Base-by-base conservation (phyloP, 2,888 invertebrate genomes). In the Rhamphomyia laevipes region DNA sequence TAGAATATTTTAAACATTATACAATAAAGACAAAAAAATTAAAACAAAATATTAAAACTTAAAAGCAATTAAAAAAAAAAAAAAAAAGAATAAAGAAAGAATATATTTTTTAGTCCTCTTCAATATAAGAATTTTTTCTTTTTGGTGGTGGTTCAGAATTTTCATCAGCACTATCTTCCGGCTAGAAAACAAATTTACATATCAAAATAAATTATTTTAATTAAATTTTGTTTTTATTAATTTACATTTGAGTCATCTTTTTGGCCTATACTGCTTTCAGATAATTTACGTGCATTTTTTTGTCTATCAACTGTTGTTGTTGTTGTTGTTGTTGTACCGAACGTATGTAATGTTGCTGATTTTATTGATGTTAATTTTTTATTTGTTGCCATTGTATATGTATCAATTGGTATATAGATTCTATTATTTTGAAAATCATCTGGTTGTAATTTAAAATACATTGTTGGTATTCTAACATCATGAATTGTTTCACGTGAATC, bases 401-500 rank as follows among this genome's bases (percentile, higher is more conserved):
- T 61, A 50, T 90, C 90, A 0, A 82, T 75, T 21, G 92, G 92
- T 61, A 93, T 75, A 72, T 90, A 93, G 44, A 84, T 79, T 57
- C 82, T 75, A 47, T 81, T 81, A 66, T 91, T 91, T 56, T 78
- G 74, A 65, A 86, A 83, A 66, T 72, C 73, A 38, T 83, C 81
- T 2, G 77, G 77, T 63, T 85, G 82, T 55, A 83, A 80, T 61
- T 83, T 80, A 73, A 89, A 92, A 76, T 89, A 90, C 88, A 92
- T 92, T 46, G 86, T 81, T 54, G 93, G 91, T 65, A 94, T 83
- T 63, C 88, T 77, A 47, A 86, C 82, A 67, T 91, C 88, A 40
- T 85, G 79, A 9, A 89, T 86, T 68, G 88, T 88, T 63, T 93
- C 92, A 67, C 89, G 90, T 73, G 89, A 75, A 63, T 93, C 92